Evolutionary conservation across 2,113 vertebrate species (phyloP), one percentile per base, ranked within the genome.

Genomic region (Malurus cyaneus): DNA sequence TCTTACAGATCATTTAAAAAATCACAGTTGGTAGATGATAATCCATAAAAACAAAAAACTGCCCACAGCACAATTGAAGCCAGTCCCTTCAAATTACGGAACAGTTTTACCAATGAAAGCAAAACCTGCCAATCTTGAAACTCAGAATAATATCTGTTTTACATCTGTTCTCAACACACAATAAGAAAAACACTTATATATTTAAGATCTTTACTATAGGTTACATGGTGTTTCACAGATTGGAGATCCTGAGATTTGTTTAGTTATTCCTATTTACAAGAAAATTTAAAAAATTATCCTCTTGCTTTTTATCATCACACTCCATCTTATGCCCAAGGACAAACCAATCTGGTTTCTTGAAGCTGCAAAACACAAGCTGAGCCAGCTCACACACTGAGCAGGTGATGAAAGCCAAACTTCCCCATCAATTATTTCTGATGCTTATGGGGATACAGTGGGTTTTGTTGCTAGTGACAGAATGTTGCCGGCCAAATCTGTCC

Each of bases 361-460:
- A 94, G 41, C 14, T 70, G 50, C 41, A 92, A 92, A 94, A 64
- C 66, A 74, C 70, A 95, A 89, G 50, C 5, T 73, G 20, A 72
- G 65, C 42, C 41, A 89, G 74, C 81, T 93, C 52, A 76, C 60
- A 77, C 24, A 39, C 31, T 74, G 88, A 94, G 85, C 50, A 95
- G 62, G 77, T 93, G 74, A 91, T 66, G 17, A 86, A 92, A 96
- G 81, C 86, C 83, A 74, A 59, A 89, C 67, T 87, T 97, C 69
- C 82, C 84, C 71, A 76, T 92, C 81, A 88, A 69, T 96, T 95
- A 89, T 88, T 95, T 90, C 85, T 76, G 70, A 47, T 81, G 80
- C 72, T 92, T 64, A 9, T 20, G 59, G 69, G 72, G 29, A 86
- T 53, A 21, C 9, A 36, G 16, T 61, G 65, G 54, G 49, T 29